These are phyloP conservation scores for Chymomyza fuscimana DNA, from an alignment of 2,888 invertebrate genomes.

Conservation along the genomic window DNA sequence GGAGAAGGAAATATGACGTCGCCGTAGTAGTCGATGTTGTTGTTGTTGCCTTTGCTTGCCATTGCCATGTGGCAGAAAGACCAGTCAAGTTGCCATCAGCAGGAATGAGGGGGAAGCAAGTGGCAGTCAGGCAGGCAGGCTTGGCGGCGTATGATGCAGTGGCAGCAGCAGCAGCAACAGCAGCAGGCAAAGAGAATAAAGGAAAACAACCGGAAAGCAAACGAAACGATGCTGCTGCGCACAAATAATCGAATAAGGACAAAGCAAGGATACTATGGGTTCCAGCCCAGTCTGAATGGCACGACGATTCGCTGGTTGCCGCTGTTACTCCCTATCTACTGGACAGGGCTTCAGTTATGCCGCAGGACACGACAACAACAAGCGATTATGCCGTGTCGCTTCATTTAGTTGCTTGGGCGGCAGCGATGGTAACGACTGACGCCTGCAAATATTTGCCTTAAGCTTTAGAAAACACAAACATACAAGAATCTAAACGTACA, in stretches of 20 bases:
- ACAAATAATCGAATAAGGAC: slow-evolving; percentile 63
- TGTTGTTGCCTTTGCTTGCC: not conserved
- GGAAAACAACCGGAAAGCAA: slow-evolving; percentile 67
- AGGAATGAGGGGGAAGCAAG: slow-evolving; percentile 2
- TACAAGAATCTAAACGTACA: not conserved
- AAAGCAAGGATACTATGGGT: slow-evolving; percentile 17
- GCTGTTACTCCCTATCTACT: slow-evolving; percentile 13
- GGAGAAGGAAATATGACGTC: slow-evolving; percentile 62
- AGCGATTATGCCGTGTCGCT: slow-evolving; percentile 59
- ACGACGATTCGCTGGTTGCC: not conserved
- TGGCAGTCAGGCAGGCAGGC: slow-evolving; percentile 15
- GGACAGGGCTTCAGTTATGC: slow-evolving; percentile 20
- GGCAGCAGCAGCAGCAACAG: not conserved
- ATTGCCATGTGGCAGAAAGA: slow-evolving; percentile 48
- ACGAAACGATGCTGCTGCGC: slow-evolving; percentile 69
- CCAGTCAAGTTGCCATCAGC: slow-evolving; percentile 37
- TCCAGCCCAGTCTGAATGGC: not conserved
- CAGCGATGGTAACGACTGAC: slow-evolving; percentile 15
- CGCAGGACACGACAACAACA: slow-evolving; percentile 33
- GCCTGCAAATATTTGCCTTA: slow-evolving; percentile 59
- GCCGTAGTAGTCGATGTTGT: slow-evolving; percentile 15
- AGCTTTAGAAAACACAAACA: slow-evolving; percentile 38
- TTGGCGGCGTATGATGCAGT: slow-evolving; percentile 5
- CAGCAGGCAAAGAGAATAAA: slow-evolving; percentile 28
- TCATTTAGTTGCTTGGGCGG: slow-evolving; percentile 51